Conservation (phyloP, 2,113 vertebrate genomes). For the Onychorhynchus coronatus region DNA sequence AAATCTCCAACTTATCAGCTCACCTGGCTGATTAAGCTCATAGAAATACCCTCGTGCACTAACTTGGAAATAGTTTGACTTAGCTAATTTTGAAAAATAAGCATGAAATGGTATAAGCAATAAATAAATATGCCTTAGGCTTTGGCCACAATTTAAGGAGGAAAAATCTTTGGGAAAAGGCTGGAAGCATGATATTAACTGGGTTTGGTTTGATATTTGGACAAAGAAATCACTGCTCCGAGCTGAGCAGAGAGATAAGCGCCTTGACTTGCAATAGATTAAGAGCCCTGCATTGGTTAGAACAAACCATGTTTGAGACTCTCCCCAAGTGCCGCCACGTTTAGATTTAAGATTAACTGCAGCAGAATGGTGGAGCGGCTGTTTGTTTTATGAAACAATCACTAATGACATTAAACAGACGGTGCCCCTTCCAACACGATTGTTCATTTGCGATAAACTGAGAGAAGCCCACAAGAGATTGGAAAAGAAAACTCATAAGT, state of each 20-base stretch:
- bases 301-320: slow-evolving; percentile 69
- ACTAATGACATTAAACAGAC: slow-evolving; percentile 84
- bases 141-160: slow-evolving; percentile 44
- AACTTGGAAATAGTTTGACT: slow-evolving; percentile 63
- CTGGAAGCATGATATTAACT: slow-evolving; percentile 63
- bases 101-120: slow-evolving; percentile 56
- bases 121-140: slow-evolving; percentile 64
- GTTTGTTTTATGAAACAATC: slow-evolving; percentile 84
- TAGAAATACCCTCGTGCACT: slow-evolving; percentile 60
- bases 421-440: slow-evolving; percentile 78
- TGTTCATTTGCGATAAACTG: slow-evolving; percentile 79
- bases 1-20: slow-evolving; percentile 49
- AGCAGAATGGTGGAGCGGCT: slow-evolving; percentile 69
- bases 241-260: slow-evolving; percentile 78
- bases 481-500: slow-evolving; percentile 74
- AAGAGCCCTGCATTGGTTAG: slow-evolving; percentile 73
- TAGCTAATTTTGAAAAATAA: slow-evolving; percentile 71
- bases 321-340: slow-evolving; percentile 74
- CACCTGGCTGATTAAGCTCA: slow-evolving; percentile 55
- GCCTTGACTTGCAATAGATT: slow-evolving; percentile 76
- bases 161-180: slow-evolving; percentile 48
- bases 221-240: slow-evolving; percentile 78
- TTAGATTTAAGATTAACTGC: slow-evolving; percentile 81
- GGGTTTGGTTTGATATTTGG: slow-evolving; percentile 76
- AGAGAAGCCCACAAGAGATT: slow-evolving; percentile 76